Evolutionary conservation across 2,113 vertebrate species (phyloP), one percentile per base, ranked within the genome.

Genomic region (Eira barbara): DNA sequence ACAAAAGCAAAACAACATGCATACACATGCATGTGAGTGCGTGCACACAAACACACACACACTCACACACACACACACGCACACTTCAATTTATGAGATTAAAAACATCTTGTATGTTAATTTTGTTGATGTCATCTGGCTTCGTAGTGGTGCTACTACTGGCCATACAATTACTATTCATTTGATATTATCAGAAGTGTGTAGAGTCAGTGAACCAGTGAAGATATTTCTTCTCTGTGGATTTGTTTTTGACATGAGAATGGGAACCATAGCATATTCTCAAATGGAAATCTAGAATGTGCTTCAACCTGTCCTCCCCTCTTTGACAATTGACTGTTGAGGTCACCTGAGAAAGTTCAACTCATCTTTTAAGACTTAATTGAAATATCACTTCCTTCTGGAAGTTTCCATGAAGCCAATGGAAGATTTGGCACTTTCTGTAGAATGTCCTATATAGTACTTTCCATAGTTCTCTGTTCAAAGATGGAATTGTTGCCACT

Each of bases 311-410:
- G 8, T 31, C 14, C 18, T 84, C 61, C 13, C 25, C 36, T 3
- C 63, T 79, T 96, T 57, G 69, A 52, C 42, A 74, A 57, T 27
- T 71, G 47, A 45, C 73, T 73, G 4, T 91, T 55, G 59, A 74
- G 27, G 47, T 92, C 52, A 97, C 74, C 74, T 39, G 27, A 85
- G 82, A 97, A 71, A 96, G 65, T 79, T 57, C 11, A 52, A 15
- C 17, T 71, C 6, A 23, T 83, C 20, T 96, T 92, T 55, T 25
- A 82, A 89, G 73, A 74, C 39, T 71, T 95, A 84, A 34, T 31
- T 90, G 49, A 91, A 90, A 76, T 84, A 65, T 67, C 89, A 82
- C 52, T 47, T 82, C 34, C 42, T 92, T 88, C 49, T 81, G 71
- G 45, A 83, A 71, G 34, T 74, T 88, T 71, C 61, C n/a, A 63